Percentiles rank a stretch among this genome's conserved stretches.
Evolutionary conservation across 2,888 invertebrate genomes (phyloP).

Genomic region (Tenthredo scrophulariae): DNA sequence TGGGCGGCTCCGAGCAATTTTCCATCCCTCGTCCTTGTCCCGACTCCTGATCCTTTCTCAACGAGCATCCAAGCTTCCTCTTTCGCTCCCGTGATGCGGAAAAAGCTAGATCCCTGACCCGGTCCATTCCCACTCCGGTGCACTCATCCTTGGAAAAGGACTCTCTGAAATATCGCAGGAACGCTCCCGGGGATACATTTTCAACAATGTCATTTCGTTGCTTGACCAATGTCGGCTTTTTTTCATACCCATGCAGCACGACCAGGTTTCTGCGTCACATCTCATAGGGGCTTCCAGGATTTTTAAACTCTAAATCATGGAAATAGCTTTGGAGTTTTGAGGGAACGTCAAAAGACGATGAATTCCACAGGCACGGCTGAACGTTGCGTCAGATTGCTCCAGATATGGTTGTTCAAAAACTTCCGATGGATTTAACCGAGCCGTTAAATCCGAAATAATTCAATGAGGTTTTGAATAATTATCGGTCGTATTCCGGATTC

Average conservation of each 20-base stretch:
- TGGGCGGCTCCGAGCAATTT: constrained; percentile 21
- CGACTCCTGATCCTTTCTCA: constrained; percentile 49
- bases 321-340: neutral
- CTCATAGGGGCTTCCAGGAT: neutral
- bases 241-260: neutral
- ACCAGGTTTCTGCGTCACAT: neutral
- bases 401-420: neutral
- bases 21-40: constrained; percentile 13
- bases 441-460: neutral
- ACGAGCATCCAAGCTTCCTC: constrained; percentile 24
- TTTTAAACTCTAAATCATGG: neutral
- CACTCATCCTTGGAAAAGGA: constrained; percentile 45
- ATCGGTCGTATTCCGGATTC: neutral
- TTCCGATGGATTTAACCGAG: neutral
- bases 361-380: neutral
- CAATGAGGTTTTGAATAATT: neutral
- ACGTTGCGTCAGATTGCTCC: neutral
- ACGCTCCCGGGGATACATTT: constrained; percentile 22
- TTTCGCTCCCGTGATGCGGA: constrained; percentile 31
- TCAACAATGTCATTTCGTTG: constrained; percentile 43
- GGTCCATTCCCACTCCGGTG: constrained; percentile 25
- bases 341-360: neutral
- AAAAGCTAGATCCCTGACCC: constrained; percentile 43
- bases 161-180: constrained; percentile 30
- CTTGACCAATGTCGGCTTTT: constrained; percentile 40